A percentile compares a stretch with the other conserved stretches of the same genome.
phyloP scores from a whole-genome alignment of 2,797 vertebrate genomes.

The Peromyscus aztecus region DNA sequence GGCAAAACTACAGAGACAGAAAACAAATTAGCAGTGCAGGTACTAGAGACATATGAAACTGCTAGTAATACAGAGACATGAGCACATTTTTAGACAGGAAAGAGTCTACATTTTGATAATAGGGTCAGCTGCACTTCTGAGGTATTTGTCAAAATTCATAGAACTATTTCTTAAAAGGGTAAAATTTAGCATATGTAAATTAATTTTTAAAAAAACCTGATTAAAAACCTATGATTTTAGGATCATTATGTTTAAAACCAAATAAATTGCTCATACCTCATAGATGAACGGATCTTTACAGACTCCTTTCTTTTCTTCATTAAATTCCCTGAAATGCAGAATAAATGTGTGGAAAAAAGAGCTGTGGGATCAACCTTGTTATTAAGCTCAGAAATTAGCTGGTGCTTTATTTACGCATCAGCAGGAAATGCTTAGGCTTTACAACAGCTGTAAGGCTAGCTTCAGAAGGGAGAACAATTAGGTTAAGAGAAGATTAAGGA shows the following conservation, averaged over 20 bases:
- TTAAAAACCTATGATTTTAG: not conserved
- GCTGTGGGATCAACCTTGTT: not conserved
- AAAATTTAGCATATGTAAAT: constrained; percentile 27
- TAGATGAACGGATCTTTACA: constrained; percentile 76
- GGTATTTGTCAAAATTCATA: constrained; percentile 35
- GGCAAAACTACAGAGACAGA: not conserved
- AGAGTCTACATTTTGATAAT: not conserved
- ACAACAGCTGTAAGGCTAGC: not conserved
- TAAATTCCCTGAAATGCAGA: constrained; percentile 83
- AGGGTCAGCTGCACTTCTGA: not conserved
- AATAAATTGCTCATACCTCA: constrained; percentile 86
- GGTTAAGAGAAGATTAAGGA: not conserved
- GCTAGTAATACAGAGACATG: not conserved
- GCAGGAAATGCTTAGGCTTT: not conserved
- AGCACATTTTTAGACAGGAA: constrained; percentile 7
- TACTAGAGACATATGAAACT: not conserved
- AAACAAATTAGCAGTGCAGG: not conserved
- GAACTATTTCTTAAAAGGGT: not conserved
- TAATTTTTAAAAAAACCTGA: constrained; percentile 21
- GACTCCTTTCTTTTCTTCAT: constrained; percentile 82
- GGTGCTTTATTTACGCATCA: not conserved
- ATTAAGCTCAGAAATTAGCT: constrained; percentile 24
- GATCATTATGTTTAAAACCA: constrained; percentile 24
- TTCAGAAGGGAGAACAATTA: not conserved
- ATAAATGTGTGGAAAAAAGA: constrained; percentile 25